These are phyloP conservation scores for Pantala flavescens DNA, from an alignment of 1,140 invertebrate species.

Conservation along the genomic window DNA sequence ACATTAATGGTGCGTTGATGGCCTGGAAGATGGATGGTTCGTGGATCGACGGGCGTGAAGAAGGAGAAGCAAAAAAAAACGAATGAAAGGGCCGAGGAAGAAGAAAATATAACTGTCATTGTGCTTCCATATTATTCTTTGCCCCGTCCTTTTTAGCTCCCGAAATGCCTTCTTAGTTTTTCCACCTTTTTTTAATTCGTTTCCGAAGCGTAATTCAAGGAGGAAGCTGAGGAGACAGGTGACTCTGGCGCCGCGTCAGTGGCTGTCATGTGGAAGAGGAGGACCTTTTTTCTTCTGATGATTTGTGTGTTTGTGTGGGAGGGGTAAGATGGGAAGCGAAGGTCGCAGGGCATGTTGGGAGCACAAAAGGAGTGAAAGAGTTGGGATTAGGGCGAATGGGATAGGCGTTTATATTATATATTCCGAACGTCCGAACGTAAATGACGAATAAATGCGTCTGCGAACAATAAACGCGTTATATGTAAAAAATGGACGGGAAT, in stretches of 20 bases:
- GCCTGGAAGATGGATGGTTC: not conserved
- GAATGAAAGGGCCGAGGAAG: not conserved
- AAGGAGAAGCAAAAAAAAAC: not conserved
- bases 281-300: not conserved
- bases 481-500: too few relatives aligned
- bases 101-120: not conserved
- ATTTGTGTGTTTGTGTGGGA: not conserved
- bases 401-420: too few relatives aligned
- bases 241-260: not conserved
- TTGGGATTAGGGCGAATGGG: too few relatives aligned
- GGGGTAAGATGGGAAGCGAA: not conserved
- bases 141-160: not conserved
- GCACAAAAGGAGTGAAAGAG: too few relatives aligned
- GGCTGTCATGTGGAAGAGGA: not conserved
- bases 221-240: not conserved
- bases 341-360: not conserved
- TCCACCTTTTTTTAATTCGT: not conserved
- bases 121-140: not conserved
- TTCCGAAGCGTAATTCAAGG: not conserved
- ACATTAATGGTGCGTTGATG: constrained; percentile 3
- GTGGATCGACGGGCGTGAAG: not conserved
- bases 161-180: not conserved
- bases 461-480: too few relatives aligned
- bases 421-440: too few relatives aligned
- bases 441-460: too few relatives aligned